A percentile compares a stretch with the other conserved stretches of the same genome.
These are phyloP conservation scores for Rhabdomys dilectus DNA, from an alignment of 2,113 vertebrate species.

Conservation along the genomic window DNA sequence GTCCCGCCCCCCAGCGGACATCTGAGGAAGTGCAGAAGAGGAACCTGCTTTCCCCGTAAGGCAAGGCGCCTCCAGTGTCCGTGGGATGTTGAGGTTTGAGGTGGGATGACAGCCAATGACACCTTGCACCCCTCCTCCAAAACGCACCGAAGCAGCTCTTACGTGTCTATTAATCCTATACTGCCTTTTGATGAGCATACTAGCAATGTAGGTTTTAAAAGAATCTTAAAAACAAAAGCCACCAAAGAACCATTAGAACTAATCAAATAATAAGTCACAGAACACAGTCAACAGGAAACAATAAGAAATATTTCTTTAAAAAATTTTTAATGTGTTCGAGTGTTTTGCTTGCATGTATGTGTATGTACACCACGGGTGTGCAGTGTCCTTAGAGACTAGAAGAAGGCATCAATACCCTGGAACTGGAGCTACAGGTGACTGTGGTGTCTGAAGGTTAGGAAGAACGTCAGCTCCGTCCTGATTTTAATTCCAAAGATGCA, in stretches of 20 bases:
- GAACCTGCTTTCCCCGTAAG: not conserved
- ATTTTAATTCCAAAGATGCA: not conserved
- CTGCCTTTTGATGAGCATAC: not conserved
- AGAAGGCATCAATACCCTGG: not conserved
- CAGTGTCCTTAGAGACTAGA: not conserved
- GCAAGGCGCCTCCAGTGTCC: rapidly evolving
- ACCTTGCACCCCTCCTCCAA: not conserved
- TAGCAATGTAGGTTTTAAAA: not conserved
- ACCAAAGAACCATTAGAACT: not conserved
- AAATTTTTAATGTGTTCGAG: not conserved
- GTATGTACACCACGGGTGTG: too few relatives aligned
- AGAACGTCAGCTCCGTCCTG: not conserved
- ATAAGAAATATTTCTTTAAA: not conserved
- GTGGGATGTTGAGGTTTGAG: not conserved
- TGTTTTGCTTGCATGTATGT: not conserved
- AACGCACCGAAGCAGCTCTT: not conserved
- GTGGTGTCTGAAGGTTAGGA: too few relatives aligned
- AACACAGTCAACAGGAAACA: not conserved
- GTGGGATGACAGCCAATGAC: not conserved
- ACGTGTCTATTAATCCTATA: not conserved
- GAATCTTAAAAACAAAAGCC: not conserved
- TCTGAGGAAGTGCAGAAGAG: not conserved
- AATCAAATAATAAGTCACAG: not conserved
- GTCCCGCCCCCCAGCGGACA: not conserved
- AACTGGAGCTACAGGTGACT: not conserved